Evolutionary conservation across 2,888 invertebrate genomes (phyloP).

Genomic region (Lithophane ornitopus): DNA sequence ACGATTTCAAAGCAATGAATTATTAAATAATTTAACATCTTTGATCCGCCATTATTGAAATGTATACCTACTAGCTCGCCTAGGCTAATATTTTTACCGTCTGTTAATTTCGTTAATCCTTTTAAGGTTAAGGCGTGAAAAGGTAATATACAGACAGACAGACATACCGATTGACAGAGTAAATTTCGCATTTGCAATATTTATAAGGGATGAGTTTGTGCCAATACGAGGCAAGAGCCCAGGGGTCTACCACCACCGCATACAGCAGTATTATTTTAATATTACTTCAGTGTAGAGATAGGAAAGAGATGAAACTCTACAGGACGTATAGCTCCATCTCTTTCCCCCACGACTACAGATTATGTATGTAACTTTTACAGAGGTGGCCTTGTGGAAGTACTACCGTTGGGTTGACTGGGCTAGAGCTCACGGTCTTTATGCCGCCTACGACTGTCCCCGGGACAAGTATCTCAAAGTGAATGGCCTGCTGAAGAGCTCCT

Average conservation of each 20-base stretch:
- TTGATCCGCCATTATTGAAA: background rate
- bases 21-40: background rate
- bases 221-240: background rate
- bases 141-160: background rate
- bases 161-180: background rate
- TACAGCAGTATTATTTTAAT: too few species aligned
- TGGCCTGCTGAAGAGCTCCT: slow-evolving; percentile 83
- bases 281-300: too few species aligned
- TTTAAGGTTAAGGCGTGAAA: background rate
- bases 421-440: slow-evolving; percentile 81
- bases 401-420: slow-evolving; percentile 88
- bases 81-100: too few species aligned
- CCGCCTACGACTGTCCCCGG: slow-evolving; percentile 83
- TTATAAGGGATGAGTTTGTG: background rate
- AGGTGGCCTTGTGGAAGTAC: slow-evolving; percentile 83
- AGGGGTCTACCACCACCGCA: too few species aligned
- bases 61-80: background rate
- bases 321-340: too few species aligned
- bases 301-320: too few species aligned
- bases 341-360: background rate
- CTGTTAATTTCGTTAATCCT: background rate
- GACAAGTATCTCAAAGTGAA: slow-evolving; percentile 82
- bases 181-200: background rate
- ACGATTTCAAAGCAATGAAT: background rate
- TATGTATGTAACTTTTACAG: slow-evolving; percentile 65